Percentiles rank a stretch among this genome's conserved stretches.
These are phyloP conservation scores for Sporophila hypoxantha DNA, from an alignment of 2,113 vertebrate genomes.

Conservation along the genomic window DNA sequence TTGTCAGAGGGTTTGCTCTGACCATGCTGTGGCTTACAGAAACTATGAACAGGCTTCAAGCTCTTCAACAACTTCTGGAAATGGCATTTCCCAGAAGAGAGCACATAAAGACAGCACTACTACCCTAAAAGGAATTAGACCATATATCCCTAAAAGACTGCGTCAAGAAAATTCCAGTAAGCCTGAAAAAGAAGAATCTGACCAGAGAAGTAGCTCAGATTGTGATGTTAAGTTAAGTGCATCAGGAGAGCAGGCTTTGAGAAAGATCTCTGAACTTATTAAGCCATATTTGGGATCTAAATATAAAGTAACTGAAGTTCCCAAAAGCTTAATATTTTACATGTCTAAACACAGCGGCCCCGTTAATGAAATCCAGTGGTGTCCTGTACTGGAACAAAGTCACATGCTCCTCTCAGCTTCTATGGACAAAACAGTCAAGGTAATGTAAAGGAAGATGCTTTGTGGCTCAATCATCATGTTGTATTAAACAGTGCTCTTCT, in stretches of 20 bases:
- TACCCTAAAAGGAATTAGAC: constrained; percentile 64
- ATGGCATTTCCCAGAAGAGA: constrained; percentile 23
- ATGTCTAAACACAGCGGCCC: constrained; percentile 81
- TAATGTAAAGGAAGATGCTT: constrained; percentile 58
- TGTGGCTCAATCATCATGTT: not conserved
- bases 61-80: constrained; percentile 1
- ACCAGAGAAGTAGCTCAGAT: not conserved
- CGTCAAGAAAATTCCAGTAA: constrained; percentile 49
- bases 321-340: constrained; percentile 70
- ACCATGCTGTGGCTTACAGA: not conserved
- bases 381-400: constrained; percentile 77
- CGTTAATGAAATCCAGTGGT: constrained; percentile 87
- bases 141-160: constrained; percentile 85
- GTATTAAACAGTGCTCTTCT: not conserved
- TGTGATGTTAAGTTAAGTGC: not conserved
- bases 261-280: constrained; percentile 73
- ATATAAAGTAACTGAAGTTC: constrained; percentile 65
- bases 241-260: constrained; percentile 8
- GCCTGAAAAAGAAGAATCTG: not conserved
- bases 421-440: constrained; percentile 94
- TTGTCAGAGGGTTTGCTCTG: not conserved
- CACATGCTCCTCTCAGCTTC: constrained; percentile 91
- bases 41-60: not conserved
- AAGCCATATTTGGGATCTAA: constrained; percentile 75
- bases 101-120: not conserved